Evolutionary conservation across 2,888 invertebrate genomes (phyloP).

Genomic region (Pollenia labialis): DNA sequence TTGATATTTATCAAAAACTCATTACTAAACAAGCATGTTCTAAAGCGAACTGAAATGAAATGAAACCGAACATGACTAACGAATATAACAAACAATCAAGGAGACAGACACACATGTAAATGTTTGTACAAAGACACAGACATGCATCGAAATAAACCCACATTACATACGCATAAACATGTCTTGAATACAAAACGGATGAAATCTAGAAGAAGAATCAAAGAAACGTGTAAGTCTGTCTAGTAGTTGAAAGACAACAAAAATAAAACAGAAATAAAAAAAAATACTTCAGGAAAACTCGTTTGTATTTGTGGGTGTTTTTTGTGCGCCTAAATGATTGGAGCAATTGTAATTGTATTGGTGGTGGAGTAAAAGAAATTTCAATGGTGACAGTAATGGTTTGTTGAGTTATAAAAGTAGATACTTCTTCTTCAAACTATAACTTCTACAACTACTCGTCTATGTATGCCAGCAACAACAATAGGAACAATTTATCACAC

Average conservation of each 20-base stretch:
- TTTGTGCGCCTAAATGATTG: not conserved
- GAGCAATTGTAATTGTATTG: constrained; percentile 20
- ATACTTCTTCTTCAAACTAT: constrained; percentile 26
- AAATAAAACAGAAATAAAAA: not conserved
- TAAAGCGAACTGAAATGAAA: constrained; percentile 59
- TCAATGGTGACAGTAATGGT: constrained; percentile 56
- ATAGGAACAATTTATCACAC: constrained; percentile 73
- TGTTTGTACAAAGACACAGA: not conserved
- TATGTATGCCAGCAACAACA: constrained; percentile 41
- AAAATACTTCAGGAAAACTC: constrained; percentile 30
- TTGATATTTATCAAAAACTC: constrained; percentile 73
- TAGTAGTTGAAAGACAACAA: not conserved
- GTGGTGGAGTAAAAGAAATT: constrained; percentile 39
- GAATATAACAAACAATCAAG: constrained; percentile 53
- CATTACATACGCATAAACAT: constrained; percentile 26
- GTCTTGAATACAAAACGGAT: constrained; percentile 34
- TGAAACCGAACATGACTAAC: constrained; percentile 67
- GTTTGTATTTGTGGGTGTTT: constrained; percentile 37
- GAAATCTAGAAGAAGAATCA: constrained; percentile 36
- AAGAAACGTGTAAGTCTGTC: constrained; percentile 26
- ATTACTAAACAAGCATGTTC: constrained; percentile 67
- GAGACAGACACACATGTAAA: not conserved
- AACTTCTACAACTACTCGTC: constrained; percentile 4
- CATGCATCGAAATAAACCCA: not conserved
- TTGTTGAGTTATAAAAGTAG: constrained; percentile 61